Evolutionary conservation across 2,797 vertebrate species (phyloP).

Genomic region (Alfaro cultratus): DNA sequence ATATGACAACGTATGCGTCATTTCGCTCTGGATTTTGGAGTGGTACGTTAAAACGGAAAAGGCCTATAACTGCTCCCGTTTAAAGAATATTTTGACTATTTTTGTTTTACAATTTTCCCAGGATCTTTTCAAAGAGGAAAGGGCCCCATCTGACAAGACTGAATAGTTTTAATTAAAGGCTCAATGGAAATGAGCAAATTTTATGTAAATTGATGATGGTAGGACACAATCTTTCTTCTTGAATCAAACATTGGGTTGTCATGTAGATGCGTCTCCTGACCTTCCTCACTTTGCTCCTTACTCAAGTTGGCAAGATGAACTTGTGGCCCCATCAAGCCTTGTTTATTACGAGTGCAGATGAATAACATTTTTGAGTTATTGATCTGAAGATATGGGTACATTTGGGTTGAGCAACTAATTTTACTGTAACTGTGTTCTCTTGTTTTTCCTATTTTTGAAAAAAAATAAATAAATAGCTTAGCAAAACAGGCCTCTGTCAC

Average conservation of each 20-base stretch:
- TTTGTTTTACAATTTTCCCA: not conserved
- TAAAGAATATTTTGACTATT: not conserved
- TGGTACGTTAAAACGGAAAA: not conserved
- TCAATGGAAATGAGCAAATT: not conserved
- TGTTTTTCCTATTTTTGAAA: not conserved
- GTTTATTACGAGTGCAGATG: not conserved
- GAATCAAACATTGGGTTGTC: not conserved
- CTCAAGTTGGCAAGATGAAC: not conserved
- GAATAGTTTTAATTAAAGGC: not conserved
- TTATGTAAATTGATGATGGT: no score
- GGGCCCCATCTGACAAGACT: not conserved
- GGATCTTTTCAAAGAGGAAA: not conserved
- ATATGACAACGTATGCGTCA: slow-evolving; percentile 19
- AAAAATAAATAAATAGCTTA: no score
- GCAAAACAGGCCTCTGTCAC: not conserved
- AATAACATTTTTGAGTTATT: not conserved
- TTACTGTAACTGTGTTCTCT: not conserved
- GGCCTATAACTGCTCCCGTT: not conserved
- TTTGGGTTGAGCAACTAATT: not conserved
- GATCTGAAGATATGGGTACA: not conserved
- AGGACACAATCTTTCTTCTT: not conserved
- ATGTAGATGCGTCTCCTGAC: not conserved
- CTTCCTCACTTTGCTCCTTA: not conserved
- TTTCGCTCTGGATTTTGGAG: not conserved
- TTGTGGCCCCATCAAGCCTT: not conserved